phyloP scores from a whole-genome alignment of 2,113 vertebrate genomes.

The Arvicanthis niloticus region DNA sequence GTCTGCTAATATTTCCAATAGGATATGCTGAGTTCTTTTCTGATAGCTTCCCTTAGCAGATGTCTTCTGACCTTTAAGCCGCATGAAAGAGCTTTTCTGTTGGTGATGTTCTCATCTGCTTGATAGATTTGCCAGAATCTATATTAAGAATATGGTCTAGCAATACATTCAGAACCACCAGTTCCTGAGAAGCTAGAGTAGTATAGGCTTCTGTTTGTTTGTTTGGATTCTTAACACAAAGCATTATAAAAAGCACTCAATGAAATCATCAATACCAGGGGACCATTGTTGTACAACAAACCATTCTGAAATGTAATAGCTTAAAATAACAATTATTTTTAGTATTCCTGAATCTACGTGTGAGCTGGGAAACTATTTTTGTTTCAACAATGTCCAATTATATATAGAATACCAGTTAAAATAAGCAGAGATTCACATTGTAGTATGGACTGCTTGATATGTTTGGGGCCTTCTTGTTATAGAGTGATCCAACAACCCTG shows the following conservation, averaged over 20 bases:
- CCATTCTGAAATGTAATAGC: neutral
- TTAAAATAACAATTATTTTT: constrained; percentile 14
- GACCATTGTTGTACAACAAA: neutral
- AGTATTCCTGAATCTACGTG: neutral
- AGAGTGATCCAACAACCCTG: neutral
- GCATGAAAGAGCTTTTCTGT: neutral
- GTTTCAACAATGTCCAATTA: neutral
- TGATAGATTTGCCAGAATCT: neutral
- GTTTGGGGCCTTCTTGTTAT: neutral
- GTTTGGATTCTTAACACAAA: neutral
- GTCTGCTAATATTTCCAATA: neutral
- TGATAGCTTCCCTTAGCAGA: neutral
- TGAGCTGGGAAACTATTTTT: neutral
- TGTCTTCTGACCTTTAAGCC: neutral
- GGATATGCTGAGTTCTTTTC: neutral
- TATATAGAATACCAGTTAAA: neutral
- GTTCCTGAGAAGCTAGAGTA: neutral
- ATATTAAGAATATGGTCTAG: neutral
- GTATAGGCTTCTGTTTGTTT: neutral
- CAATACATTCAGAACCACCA: constrained; percentile 10
- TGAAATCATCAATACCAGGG: neutral
- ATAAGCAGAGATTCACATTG: neutral
- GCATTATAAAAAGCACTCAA: neutral
- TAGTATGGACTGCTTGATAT: neutral
- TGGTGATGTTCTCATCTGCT: neutral